These are phyloP conservation scores for Cardiocondyla obscurior DNA, from an alignment of 1,140 invertebrate species.

Conservation along the genomic window DNA sequence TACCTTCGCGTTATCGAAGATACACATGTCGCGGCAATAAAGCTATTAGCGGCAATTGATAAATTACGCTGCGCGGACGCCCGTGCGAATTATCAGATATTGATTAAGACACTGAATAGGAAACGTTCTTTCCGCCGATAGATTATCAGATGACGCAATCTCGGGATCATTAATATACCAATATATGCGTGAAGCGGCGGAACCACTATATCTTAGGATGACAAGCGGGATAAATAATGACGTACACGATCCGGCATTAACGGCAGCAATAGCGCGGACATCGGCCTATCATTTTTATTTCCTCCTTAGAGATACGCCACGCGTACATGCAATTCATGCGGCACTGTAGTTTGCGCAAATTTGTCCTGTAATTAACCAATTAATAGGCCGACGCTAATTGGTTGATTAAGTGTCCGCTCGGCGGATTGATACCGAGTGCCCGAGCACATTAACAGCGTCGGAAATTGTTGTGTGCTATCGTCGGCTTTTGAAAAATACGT, in stretches of 20 bases:
- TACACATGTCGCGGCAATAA: not conserved
- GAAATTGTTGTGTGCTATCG: constrained; percentile 23
- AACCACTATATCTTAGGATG: constrained; percentile 39
- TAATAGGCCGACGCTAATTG: constrained; percentile 75
- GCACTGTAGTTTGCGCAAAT: constrained; percentile 60
- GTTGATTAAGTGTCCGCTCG: constrained; percentile 77
- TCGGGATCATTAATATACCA: constrained; percentile 30
- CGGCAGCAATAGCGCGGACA: not conserved
- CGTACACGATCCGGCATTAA: constrained; percentile 14
- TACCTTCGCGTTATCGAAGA: not conserved
- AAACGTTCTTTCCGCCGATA: not conserved
- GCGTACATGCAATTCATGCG: constrained; percentile 30
- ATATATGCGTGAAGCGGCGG: not conserved
- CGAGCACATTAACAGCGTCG: constrained; percentile 62
- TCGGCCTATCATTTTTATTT: constrained; percentile 36
- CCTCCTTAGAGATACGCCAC: not conserved
- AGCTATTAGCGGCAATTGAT: constrained; percentile 35
- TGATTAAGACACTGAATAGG: not conserved
- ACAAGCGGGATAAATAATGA: constrained; percentile 16
- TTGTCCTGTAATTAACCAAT: constrained; percentile 77
- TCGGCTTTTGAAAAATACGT: constrained; percentile 19
- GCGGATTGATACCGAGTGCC: constrained; percentile 74
- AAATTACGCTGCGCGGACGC: not conserved
- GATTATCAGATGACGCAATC: constrained; percentile 17
- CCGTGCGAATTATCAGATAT: constrained; percentile 18